Percentiles rank a stretch among this genome's conserved stretches.
Conservation (phyloP, 1,140 invertebrate species). For the Trichonephila clavipes region DNA sequence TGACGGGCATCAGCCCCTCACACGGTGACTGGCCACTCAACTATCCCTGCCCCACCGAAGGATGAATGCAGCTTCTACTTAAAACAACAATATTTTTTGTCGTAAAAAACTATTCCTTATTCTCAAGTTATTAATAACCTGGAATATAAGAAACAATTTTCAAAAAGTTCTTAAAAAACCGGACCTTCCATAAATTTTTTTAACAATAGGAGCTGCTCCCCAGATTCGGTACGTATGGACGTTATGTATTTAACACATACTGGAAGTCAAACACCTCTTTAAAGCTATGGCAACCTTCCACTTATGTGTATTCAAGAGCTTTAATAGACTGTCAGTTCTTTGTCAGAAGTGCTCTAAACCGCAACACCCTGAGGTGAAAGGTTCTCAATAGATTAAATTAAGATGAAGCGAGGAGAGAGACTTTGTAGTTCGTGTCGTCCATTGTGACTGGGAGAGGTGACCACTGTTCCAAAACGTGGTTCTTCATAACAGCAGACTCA, state of each 20-base stretch:
- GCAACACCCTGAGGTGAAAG: constrained; percentile 35
- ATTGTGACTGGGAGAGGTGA: constrained; percentile 33
- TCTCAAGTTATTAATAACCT: too few relatives aligned
- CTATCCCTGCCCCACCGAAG: too few relatives aligned
- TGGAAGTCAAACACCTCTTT: neutral
- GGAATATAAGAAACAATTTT: neutral
- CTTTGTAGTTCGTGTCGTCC: constrained; percentile 50
- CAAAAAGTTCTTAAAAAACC: neutral
- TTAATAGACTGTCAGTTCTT: constrained; percentile 57
- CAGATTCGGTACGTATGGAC: neutral
- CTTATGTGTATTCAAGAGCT: constrained; percentile 35
- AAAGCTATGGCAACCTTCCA: neutral
- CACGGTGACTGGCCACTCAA: too few relatives aligned
- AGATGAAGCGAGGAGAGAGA: constrained; percentile 45
- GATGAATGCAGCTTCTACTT: too few relatives aligned
- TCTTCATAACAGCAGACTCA: constrained; percentile 25
- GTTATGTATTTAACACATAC: neutral
- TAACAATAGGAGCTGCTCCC: neutral
- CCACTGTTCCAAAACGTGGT: constrained; percentile 49
- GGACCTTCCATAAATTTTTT: neutral
- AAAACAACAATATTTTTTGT: too few relatives aligned
- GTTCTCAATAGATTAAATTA: constrained; percentile 39
- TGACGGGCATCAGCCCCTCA: too few relatives aligned
- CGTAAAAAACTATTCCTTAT: too few relatives aligned
- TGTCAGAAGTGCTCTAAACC: constrained; percentile 30